Evolutionary conservation across 1,140 invertebrate species (phyloP).

Genomic region (Diachasmimorpha longicaudata): DNA sequence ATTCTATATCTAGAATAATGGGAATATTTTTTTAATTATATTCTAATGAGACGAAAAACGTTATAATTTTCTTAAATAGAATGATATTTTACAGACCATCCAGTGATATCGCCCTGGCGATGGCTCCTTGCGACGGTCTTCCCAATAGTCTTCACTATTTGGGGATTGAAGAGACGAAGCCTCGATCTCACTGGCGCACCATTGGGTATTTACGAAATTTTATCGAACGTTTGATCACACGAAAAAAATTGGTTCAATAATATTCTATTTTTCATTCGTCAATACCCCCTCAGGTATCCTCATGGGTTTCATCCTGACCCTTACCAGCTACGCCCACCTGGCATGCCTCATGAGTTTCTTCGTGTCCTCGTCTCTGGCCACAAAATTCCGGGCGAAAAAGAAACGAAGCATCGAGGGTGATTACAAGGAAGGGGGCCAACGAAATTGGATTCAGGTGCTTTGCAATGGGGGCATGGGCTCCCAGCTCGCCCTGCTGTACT

Average conservation of each 20-base stretch:
- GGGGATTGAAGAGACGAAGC: slow-evolving; percentile 73
- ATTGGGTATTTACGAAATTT: slow-evolving; percentile 63
- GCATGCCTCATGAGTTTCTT: slow-evolving; percentile 80
- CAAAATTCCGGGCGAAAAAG: slow-evolving; percentile 73
- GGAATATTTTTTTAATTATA: too few relatives aligned
- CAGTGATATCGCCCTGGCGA: slow-evolving; percentile 73
- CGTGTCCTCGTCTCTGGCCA: slow-evolving; percentile 80
- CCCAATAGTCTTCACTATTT: slow-evolving; percentile 70
- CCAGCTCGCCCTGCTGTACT: slow-evolving; percentile 78
- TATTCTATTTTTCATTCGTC: background rate
- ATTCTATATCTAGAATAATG: too few relatives aligned
- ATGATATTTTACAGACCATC: slow-evolving; percentile 64
- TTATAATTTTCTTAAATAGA: too few relatives aligned
- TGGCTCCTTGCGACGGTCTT: slow-evolving; percentile 75
- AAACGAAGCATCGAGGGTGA: slow-evolving; percentile 81
- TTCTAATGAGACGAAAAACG: too few relatives aligned
- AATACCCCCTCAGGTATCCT: slow-evolving; percentile 66
- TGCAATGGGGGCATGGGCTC: slow-evolving; percentile 89
- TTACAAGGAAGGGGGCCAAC: slow-evolving; percentile 85
- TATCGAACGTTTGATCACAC: too few relatives aligned
- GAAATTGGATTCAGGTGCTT: slow-evolving; percentile 90
- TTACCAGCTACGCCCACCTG: slow-evolving; percentile 81
- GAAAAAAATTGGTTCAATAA: too few relatives aligned
- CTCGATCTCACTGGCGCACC: slow-evolving; percentile 74
- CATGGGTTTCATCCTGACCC: slow-evolving; percentile 80